Evolutionary conservation across 2,888 invertebrate species (phyloP).

Genomic region (Drosophila macrospina): DNA sequence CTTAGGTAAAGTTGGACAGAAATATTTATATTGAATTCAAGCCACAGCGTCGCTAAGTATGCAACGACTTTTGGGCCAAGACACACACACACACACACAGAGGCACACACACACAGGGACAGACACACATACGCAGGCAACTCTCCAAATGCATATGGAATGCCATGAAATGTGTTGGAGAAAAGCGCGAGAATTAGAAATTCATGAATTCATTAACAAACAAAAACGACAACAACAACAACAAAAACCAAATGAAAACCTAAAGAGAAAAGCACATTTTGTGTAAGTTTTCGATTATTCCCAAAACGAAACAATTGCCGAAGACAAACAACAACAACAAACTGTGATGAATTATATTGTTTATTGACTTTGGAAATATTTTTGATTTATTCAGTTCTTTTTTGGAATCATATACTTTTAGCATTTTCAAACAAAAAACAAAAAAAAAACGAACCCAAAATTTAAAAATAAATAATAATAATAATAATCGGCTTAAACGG

Average conservation of each 20-base stretch:
- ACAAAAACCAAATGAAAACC: neutral
- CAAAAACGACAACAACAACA: slow-evolving; percentile 1
- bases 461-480: slow-evolving; percentile 1
- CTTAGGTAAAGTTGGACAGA: slow-evolving; percentile 28
- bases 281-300: slow-evolving; percentile 32
- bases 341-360: slow-evolving; percentile 75
- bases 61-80: slow-evolving; percentile 27
- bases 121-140: neutral
- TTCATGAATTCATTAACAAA: slow-evolving; percentile 25
- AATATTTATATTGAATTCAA: neutral
- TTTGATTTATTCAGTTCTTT: slow-evolving; percentile 32
- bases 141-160: slow-evolving; percentile 7
- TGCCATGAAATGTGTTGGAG: slow-evolving; percentile 44
- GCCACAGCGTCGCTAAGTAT: slow-evolving; percentile 28
- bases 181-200: slow-evolving; percentile 13
- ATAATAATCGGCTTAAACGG: slow-evolving; percentile 16
- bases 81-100: slow-evolving; percentile 7
- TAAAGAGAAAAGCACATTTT: slow-evolving; percentile 23
- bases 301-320: slow-evolving; percentile 37
- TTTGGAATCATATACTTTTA: slow-evolving; percentile 26
- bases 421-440: slow-evolving; percentile 19
- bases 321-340: slow-evolving; percentile 67
- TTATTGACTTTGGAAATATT: slow-evolving; percentile 47
- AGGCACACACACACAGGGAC: slow-evolving; percentile 2
- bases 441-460: slow-evolving; percentile 12